A percentile compares a stretch with the other conserved stretches of the same genome.
These are phyloP conservation scores for Caranx melampygus DNA, from an alignment of 2,113 vertebrate species.

Conservation along the genomic window DNA sequence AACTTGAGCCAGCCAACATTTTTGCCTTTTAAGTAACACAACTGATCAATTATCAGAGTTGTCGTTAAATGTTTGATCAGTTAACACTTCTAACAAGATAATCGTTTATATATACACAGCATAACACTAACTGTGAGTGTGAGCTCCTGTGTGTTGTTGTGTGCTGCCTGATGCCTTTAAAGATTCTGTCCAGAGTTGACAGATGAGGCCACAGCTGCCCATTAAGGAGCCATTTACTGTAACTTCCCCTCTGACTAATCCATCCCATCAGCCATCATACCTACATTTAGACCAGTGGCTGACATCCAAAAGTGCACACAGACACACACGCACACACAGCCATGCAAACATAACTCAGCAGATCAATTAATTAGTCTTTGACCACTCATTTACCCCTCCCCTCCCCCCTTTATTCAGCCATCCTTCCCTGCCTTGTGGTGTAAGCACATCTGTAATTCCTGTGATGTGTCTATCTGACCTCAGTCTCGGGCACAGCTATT, in stretches of 20 bases:
- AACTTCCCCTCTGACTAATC: conserved; percentile 63
- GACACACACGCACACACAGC: not conserved
- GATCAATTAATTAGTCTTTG: conserved; percentile 60
- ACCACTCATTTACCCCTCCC: conserved; percentile 49
- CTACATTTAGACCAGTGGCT: conserved; percentile 44
- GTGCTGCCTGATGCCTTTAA: conserved; percentile 32
- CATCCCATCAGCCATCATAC: conserved; percentile 54
- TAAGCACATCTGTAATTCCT: conserved; percentile 47
- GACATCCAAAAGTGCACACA: conserved; percentile 38
- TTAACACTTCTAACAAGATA: not conserved
- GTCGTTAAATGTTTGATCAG: not conserved
- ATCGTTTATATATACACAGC: not conserved
- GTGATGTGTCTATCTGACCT: conserved; percentile 39
- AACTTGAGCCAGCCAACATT: not conserved
- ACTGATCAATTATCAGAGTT: not conserved
- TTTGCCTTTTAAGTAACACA: not conserved
- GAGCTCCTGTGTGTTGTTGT: not conserved
- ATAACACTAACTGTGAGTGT: not conserved
- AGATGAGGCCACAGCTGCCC: conserved; percentile 70
- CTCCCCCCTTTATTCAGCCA: conserved; percentile 34
- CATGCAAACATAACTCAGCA: conserved; percentile 35
- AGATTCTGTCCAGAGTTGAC: conserved; percentile 48
- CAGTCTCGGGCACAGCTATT: conserved; percentile 27
- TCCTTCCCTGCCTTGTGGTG: conserved; percentile 45
- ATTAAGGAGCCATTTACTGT: conserved; percentile 69